Conservation (phyloP, 2,113 vertebrate species). For the Phrynocephalus versicolor region DNA sequence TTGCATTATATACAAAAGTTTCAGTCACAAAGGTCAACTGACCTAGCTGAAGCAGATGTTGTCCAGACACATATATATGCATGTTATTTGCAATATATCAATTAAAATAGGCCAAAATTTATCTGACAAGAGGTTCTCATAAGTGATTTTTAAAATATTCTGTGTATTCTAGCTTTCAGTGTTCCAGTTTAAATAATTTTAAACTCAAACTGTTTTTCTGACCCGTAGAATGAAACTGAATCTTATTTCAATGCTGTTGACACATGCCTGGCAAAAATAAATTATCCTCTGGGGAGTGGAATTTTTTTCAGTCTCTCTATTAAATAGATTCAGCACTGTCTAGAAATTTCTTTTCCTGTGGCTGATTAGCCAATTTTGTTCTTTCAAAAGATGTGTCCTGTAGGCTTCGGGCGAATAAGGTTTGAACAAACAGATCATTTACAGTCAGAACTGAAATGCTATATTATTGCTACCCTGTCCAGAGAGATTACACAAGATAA, state of each 20-base stretch:
- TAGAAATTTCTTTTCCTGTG: conserved; percentile 34
- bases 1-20: too few species aligned
- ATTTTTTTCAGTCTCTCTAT: conserved; percentile 20
- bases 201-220: not conserved
- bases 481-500: conserved; percentile 26
- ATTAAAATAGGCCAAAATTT: not conserved
- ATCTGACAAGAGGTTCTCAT: not conserved
- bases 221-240: conserved; percentile 27
- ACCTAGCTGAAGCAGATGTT: too few species aligned
- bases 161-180: not conserved
- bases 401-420: conserved; percentile 38
- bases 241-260: not conserved
- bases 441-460: conserved; percentile 16
- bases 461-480: conserved; percentile 8
- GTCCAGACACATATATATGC: too few species aligned
- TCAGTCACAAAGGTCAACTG: too few species aligned
- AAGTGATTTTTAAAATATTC: not conserved
- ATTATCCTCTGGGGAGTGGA: conserved; percentile 17
- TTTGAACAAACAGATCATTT: conserved; percentile 21
- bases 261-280: too few species aligned
- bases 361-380: conserved; percentile 32
- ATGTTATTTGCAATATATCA: too few species aligned
- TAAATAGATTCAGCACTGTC: not conserved
- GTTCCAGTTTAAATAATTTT: not conserved
- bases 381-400: conserved; percentile 22